A percentile compares a stretch with the other conserved stretches of the same genome.
Conservation (phyloP, 1,140 invertebrate genomes). For the Pemphigus obesinymphae region DNA sequence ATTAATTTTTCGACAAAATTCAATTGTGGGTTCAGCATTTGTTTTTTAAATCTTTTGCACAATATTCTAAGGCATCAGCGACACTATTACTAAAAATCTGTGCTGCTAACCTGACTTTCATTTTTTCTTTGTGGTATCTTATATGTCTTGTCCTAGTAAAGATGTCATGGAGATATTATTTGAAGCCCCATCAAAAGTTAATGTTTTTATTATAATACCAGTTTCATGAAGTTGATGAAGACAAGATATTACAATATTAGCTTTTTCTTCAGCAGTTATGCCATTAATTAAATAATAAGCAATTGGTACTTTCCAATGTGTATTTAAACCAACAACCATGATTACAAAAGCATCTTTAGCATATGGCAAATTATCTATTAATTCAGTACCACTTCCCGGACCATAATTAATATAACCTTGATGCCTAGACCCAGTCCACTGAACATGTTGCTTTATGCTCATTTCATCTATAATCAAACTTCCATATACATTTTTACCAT, state of each 20-base stretch:
- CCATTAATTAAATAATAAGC: conserved; percentile 25
- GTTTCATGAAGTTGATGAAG: conserved; percentile 44
- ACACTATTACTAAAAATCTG: too few relatives aligned
- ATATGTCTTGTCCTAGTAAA: conserved; percentile 46
- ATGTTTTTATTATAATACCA: conserved; percentile 45
- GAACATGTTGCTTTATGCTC: too few relatives aligned
- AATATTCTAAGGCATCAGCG: neutral
- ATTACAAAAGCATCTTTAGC: neutral
- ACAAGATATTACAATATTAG: conserved; percentile 45
- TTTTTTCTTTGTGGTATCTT: conserved; percentile 29
- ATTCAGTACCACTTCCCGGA: neutral
- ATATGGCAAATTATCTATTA: neutral
- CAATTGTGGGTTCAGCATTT: too few relatives aligned
- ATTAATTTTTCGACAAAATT: too few relatives aligned
- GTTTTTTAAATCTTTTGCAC: too few relatives aligned
- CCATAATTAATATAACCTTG: too few relatives aligned
- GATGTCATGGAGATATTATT: conserved; percentile 45
- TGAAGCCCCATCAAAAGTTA: conserved; percentile 49
- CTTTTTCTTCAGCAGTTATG: conserved; percentile 9
- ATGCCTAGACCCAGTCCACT: too few relatives aligned
- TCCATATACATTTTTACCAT: neutral
- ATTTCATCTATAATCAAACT: neutral
- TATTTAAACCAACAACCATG: conserved; percentile 5
- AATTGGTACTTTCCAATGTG: conserved; percentile 14
- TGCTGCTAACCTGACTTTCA: conserved; percentile 48